Base-by-base conservation (phyloP, 2,888 invertebrate genomes). In the Microdon myrmicae region DNA sequence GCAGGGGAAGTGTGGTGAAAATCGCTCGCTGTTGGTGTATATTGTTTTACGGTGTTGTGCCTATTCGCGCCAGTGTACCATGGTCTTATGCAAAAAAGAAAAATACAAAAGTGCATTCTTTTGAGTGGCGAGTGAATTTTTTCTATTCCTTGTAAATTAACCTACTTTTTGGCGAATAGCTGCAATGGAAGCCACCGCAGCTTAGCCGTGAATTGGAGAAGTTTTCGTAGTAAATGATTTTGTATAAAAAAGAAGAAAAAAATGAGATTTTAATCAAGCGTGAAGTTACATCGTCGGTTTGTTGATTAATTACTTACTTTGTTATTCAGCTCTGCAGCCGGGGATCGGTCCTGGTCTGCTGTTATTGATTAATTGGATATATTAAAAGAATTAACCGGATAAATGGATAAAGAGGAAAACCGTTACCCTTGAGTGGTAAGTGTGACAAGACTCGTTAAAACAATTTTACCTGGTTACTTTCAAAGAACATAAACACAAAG, bases 81-180 rank as follows among this genome's bases (percentile, higher is more conserved):
- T 58, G 61, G 44, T 45, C 41, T 41, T 35, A 45, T 64, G 49
- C 44, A 51, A 56, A 38, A 4, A 16, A 38, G 47, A 56, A 43
- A 47, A 37, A 39, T 61, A 37, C 20, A 38, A 56, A 41, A 61
- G 44, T 51, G 56, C 56, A 61, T 51, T 64, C 48, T 51, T 51
- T 19, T 45, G 37, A 47, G 41, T 51, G 41, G 35, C 29, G 29
- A 51, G 49, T 51, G 22, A 64, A 45, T 37, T 56, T 51, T 55
- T 55, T 55, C 55, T 45, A 37, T 37, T 41, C 19, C 39, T 45
- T 44, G 51, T 49, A 48, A 55, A 45, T 45, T 51, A 51, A 51
- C 41, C 51, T 31, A 51, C 49, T 51, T 51, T 39, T 39, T n/a
- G n/a, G n/a, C n/a, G n/a, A n/a, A n/a, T n/a, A n/a, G n/a, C n/a